Evolutionary conservation across 2,888 invertebrate species (phyloP), one percentile per base, ranked within the genome.

Genomic region (Brachypalpus laphriformis): DNA sequence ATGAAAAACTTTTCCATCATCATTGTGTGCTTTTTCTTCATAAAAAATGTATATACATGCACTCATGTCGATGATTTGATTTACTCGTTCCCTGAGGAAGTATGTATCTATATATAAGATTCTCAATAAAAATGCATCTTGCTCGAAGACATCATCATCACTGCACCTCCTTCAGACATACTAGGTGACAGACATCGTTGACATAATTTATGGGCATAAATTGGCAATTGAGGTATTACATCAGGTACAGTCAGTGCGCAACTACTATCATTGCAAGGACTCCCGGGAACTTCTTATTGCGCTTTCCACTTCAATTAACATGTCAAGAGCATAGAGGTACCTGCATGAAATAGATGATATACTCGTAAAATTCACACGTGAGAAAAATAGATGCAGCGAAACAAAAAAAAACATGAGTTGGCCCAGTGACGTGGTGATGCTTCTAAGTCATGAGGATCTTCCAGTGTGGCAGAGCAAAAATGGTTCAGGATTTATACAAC

Each of bases 231-330:
- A 59, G 8, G 34, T 11, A 57, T 57, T 57, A 57, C 57, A 37
- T 20, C 18, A 9, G 3, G 14, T 57, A 11, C 31, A 57, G 56
- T 56, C 14, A 31, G 31, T 11, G 7, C 4, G 14, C 14, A 16
- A 34, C 8, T 9, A 3, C 6, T 7, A 31, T 1, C n/a, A 18
- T 3, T 22, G 42, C 40, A 42, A 14, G 40, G 59, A 40, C 9
- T 22, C 1, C 9, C n/a, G 25, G 3, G 14, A 45, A 18, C 49
- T 3, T 65, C 37, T 65, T 37, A 37, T 5, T 66, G 51, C 37
- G 37, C 40, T 61, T 76, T 76, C 76, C 68, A 42, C 66, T 42
- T 76, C 76, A 76, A 76, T 76, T 76, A 76, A 76, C 59, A 76
- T 76, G 76, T 76, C 76, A 76, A 76, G 59, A 68, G 40, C 49